These are phyloP conservation scores for Eudasyphora cyanicolor DNA, from an alignment of 2,888 invertebrate species.

Conservation along the genomic window DNA sequence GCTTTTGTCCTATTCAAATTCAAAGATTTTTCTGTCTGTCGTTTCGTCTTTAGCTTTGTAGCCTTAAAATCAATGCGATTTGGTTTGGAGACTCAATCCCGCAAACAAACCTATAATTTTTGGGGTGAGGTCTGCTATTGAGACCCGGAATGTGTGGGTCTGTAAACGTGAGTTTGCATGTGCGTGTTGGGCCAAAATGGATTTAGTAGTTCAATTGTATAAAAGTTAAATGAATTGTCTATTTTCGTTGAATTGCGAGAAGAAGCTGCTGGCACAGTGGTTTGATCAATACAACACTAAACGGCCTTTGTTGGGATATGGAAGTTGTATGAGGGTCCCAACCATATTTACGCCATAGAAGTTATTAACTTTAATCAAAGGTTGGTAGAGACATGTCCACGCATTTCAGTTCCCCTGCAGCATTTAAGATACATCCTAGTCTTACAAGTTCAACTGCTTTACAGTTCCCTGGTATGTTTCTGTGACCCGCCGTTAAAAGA, in stretches of 20 bases:
- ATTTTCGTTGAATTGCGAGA: constrained; percentile 47
- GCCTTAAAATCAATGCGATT: constrained; percentile 56
- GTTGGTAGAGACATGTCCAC: no score
- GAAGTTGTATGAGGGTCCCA: no score
- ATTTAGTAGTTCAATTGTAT: constrained; percentile 58
- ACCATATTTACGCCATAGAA: no score
- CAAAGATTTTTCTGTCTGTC: constrained; percentile 38
- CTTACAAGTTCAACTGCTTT: no score
- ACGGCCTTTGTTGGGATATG: no score
- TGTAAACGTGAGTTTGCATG: neutral
- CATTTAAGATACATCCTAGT: no score
- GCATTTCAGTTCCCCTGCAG: no score
- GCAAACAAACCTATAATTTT: neutral
- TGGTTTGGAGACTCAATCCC: constrained; percentile 38
- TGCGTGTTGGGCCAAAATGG: constrained; percentile 2
- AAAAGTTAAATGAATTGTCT: constrained; percentile 60
- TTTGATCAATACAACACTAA: no score
- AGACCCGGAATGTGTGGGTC: constrained; percentile 39
- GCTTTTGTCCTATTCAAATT: constrained; percentile 31
- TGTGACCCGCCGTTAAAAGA: no score
- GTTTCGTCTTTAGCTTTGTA: constrained; percentile 23
- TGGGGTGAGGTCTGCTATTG: neutral
- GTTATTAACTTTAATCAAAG: no score
- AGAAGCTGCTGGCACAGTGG: neutral
- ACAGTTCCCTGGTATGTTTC: no score